Evolutionary conservation across 2,797 vertebrate species (phyloP).

Genomic region (Lagorchestes hirsutus): DNA sequence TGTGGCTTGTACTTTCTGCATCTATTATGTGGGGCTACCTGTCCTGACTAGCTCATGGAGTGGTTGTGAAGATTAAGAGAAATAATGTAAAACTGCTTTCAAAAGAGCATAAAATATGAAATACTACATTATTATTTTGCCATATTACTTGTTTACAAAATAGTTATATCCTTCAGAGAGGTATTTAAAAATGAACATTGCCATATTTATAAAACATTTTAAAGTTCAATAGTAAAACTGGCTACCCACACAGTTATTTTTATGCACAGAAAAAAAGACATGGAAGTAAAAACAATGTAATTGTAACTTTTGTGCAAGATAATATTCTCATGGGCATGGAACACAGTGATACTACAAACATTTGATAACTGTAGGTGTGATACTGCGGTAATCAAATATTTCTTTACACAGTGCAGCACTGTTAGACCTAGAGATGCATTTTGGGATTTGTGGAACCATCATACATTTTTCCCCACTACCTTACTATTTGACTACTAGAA

Average conservation of each 20-base stretch:
- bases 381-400: neutral
- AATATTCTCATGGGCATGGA: neutral
- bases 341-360: neutral
- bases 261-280: neutral
- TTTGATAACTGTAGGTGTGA: neutral
- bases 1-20: neutral
- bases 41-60: neutral
- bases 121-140: neutral
- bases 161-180: neutral
- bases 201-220: neutral
- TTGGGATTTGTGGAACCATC: constrained; percentile 42
- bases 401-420: neutral
- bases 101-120: neutral
- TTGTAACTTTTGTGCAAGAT: rapidly evolving
- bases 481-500: constrained; percentile 7
- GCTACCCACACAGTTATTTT: neutral
- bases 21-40: neutral
- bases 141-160: neutral
- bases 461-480: constrained; percentile 26
- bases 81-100: neutral
- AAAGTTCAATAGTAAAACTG: neutral
- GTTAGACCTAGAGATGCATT: neutral
- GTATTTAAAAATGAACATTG: constrained; percentile 6
- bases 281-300: neutral
- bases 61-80: neutral